Percentiles rank a stretch among this genome's conserved stretches.
These are phyloP conservation scores for Drosophila navojoa DNA, from an alignment of 1,140 invertebrate species.

Conservation along the genomic window DNA sequence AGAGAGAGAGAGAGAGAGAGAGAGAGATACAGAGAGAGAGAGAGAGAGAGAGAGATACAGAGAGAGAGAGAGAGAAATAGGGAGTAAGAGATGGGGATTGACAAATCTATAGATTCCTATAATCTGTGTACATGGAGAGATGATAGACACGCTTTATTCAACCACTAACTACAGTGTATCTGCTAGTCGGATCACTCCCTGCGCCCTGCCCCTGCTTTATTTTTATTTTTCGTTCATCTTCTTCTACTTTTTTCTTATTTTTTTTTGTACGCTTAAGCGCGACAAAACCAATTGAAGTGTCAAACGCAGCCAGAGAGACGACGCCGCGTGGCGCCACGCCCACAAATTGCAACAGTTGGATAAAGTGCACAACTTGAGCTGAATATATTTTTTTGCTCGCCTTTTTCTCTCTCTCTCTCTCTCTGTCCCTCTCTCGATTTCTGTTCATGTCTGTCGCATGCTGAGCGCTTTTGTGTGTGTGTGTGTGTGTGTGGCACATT, in stretches of 20 bases:
- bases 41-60: neutral
- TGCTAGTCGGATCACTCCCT: neutral
- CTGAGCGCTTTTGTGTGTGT: slow-evolving; percentile 20
- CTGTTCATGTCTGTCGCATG: slow-evolving; percentile 17
- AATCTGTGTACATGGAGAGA: neutral
- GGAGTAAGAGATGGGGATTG: neutral
- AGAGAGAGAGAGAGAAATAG: neutral
- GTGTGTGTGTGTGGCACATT: slow-evolving; percentile 36
- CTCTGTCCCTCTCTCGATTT: neutral
- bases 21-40: neutral
- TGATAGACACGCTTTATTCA: too few species aligned
- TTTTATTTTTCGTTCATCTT: neutral
- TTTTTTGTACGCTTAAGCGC: slow-evolving; percentile 24
- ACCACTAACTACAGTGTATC: neutral
- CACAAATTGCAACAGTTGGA: slow-evolving; percentile 70
- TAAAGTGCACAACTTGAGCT: slow-evolving; percentile 71
- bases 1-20: neutral
- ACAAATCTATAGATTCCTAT: neutral
- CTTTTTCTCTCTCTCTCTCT: neutral
- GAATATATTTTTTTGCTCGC: neutral
- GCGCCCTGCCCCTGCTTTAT: neutral
- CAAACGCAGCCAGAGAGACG: slow-evolving; percentile 56
- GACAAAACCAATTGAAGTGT: slow-evolving; percentile 80
- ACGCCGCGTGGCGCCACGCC: slow-evolving; percentile 76
- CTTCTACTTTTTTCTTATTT: neutral